Evolutionary conservation across 2,113 vertebrate species (phyloP).

Genomic region (Cyprinodon brontotheroides): DNA sequence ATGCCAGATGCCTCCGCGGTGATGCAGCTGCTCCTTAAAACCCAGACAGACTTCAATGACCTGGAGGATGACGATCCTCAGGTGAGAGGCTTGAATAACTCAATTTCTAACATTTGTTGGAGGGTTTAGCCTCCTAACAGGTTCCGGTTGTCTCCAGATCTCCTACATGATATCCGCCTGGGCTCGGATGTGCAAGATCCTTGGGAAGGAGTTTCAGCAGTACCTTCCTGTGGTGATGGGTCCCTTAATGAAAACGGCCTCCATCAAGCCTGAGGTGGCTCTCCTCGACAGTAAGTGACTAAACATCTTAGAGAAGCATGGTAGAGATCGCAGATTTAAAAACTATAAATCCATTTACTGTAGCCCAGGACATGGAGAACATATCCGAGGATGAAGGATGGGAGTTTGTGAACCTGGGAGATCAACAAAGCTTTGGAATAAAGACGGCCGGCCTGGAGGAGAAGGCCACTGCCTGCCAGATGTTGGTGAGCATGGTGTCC

Average conservation of each 20-base stretch:
- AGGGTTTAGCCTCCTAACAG: rapidly evolving
- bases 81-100: conserved; percentile 63
- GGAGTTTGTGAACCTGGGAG: conserved; percentile 98
- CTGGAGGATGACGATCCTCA: conserved; percentile 98
- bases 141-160: conserved; percentile 78
- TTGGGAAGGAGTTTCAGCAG: conserved; percentile 98
- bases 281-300: conserved; percentile 92
- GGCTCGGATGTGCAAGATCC: conserved; percentile 99
- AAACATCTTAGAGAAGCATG: not conserved
- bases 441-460: conserved; percentile 98
- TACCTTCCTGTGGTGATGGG: conserved; percentile 99
- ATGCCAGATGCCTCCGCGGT: conserved; percentile 99
- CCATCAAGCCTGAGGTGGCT: conserved; percentile 98
- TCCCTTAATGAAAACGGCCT: conserved; percentile 98
- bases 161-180: conserved; percentile 99
- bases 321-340: too few species aligned
- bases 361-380: conserved; percentile 98
- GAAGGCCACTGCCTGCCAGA: conserved; percentile 98
- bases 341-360: not conserved
- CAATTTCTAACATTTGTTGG: rapidly evolving
- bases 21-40: conserved; percentile 96
- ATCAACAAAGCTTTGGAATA: conserved; percentile 98
- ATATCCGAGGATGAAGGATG: conserved; percentile 98
- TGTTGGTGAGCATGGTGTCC: conserved; percentile 85
- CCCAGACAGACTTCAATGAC: conserved; percentile 96